These are phyloP conservation scores for Progne subis DNA, from an alignment of 2,113 vertebrate species.

Conservation along the genomic window DNA sequence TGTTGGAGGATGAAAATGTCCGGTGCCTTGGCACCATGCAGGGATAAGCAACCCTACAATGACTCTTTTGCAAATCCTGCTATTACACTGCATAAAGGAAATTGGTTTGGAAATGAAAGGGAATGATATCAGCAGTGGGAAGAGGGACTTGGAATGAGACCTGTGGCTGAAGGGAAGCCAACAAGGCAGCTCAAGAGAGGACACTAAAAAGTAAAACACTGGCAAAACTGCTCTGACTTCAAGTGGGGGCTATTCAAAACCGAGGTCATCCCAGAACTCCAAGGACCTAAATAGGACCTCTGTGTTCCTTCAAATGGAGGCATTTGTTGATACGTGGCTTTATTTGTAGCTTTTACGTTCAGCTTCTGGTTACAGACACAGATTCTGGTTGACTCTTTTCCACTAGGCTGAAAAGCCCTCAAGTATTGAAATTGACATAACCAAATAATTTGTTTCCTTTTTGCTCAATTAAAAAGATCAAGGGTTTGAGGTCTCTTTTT, in stretches of 20 bases:
- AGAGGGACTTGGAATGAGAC: slow-evolving; percentile 1
- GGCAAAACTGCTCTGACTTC: neutral
- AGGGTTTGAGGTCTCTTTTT: neutral
- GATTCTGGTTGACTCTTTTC: neutral
- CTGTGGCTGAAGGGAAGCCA: slow-evolving; percentile 12
- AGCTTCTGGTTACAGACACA: neutral
- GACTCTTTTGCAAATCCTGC: neutral
- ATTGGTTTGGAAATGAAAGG: neutral
- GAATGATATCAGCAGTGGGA: neutral
- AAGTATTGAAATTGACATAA: neutral
- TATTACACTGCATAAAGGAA: neutral
- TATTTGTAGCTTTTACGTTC: neutral
- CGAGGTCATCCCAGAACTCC: neutral
- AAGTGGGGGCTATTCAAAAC: neutral
- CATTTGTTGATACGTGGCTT: neutral
- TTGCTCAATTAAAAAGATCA: neutral
- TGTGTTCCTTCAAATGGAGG: neutral
- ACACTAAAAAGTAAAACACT: neutral
- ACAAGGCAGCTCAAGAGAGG: neutral
- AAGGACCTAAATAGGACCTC: neutral
- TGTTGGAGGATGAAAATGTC: slow-evolving; percentile 12
- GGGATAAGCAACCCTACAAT: neutral
- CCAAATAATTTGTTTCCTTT: neutral
- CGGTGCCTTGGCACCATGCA: neutral
- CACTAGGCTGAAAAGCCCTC: neutral